phyloP scores from a whole-genome alignment of 2,888 invertebrate genomes.

The Netelia fuscicornis region DNA sequence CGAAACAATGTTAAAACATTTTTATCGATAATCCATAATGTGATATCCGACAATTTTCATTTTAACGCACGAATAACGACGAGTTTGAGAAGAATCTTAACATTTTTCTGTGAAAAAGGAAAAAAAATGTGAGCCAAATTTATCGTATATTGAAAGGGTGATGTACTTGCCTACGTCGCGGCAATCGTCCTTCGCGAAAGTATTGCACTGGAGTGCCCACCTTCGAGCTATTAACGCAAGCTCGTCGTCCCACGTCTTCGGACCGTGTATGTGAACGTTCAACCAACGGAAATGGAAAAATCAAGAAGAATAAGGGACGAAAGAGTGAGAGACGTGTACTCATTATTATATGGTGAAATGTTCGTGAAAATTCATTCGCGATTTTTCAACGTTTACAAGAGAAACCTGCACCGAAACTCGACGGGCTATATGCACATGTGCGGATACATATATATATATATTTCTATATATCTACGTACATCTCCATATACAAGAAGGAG shows the following conservation, averaged over 20 bases:
- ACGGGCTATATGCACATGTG: constrained; percentile 9
- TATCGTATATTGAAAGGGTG: not conserved
- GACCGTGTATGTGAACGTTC: constrained; percentile 41
- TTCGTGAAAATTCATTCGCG: constrained; percentile 64
- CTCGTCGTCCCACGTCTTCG: constrained; percentile 83
- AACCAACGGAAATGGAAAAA: constrained; percentile 56
- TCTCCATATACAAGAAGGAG: constrained; percentile 22
- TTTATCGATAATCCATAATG: no score
- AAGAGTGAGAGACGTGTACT: constrained; percentile 39
- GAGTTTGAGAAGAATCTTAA: no score
- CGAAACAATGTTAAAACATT: no score
- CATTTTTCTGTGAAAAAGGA: no score
- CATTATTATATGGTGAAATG: constrained; percentile 65
- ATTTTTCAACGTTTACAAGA: constrained; percentile 63
- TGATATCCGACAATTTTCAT: no score
- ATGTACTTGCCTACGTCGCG: constrained; percentile 82
- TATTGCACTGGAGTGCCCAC: constrained; percentile 85
- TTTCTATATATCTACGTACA: not conserved
- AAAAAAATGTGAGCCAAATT: not conserved
- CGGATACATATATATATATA: constrained; percentile 5
- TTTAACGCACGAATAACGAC: not conserved
- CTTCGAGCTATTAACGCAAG: constrained; percentile 83
- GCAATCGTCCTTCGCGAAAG: constrained; percentile 83
- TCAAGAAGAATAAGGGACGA: not conserved
- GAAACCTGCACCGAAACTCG: constrained; percentile 42